Base-by-base conservation (phyloP, 2,888 invertebrate genomes). In the Papilio protenor region DNA sequence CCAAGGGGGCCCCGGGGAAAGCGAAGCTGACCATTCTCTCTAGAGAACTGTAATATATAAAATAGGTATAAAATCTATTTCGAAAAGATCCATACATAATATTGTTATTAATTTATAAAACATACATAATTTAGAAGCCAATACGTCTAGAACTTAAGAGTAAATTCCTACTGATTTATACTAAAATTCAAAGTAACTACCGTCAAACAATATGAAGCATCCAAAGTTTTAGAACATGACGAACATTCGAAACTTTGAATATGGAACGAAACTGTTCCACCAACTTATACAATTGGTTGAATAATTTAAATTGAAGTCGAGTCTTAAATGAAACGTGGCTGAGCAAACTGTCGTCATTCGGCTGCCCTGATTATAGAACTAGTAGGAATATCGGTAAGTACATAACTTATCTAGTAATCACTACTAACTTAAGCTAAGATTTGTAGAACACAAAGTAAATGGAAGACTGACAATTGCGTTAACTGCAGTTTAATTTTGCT, bases 291-390 rank as follows among this genome's bases (percentile, higher is more conserved):
- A 73, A 73, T 57, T 73, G 73, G 12, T 57, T 59, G 73, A 73
- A 73, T 73, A 57, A 73, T 73, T 73, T 57, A 73, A 57, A 73
- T 73, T 73, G 57, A 73, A 73, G 57, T 73, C 57, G 73, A 55
- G 57, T 55, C 73, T 73, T 73, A 73, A 73, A 73, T 73, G 73
- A 66, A 59, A 57, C 73, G 73, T 21, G 45, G 73, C 33, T 23
- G 40, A 33, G 73, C 33, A 45, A 45, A 59, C 73, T 59, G 59
- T 16, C 45, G 57, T 21, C 55, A 47, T 73, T 66, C 66, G 40
- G 40, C 73, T 14, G 21, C 33, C 55, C 16, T n/a, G 57, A 57
- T 57, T 55, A 33, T 72, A 55, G 11, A 72, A 49, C 40, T 3
- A 64, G 61, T 27, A 16, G 64, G 33, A 33, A 33, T 33, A 1